These are phyloP conservation scores for Globodera rostochiensis DNA, from an alignment of 1,140 invertebrate species.

Conservation along the genomic window DNA sequence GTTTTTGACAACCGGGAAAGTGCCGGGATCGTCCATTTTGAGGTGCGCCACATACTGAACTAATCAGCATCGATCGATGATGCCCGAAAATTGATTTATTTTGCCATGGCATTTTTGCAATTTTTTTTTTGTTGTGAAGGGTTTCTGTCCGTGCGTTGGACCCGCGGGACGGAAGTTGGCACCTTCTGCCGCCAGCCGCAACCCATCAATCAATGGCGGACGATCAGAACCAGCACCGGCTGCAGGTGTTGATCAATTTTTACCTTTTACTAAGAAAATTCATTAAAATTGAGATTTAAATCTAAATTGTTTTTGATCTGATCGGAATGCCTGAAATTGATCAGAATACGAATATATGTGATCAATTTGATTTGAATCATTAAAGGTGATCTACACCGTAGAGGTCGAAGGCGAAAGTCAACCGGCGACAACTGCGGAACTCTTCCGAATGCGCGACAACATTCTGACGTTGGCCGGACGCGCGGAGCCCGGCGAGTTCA, in stretches of 20 bases:
- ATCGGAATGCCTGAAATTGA: too few relatives aligned
- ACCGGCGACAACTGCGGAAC: not conserved
- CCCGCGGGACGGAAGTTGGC: slow-evolving; percentile 18
- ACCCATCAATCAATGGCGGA: not conserved
- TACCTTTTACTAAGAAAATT: too few relatives aligned
- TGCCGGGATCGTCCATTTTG: slow-evolving; percentile 52
- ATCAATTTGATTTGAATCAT: not conserved
- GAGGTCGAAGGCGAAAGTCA: not conserved
- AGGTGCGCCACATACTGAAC: slow-evolving; percentile 27
- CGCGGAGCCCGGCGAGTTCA: slow-evolving; percentile 40
- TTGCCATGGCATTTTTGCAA: not conserved
- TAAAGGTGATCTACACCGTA: slow-evolving; percentile 17
- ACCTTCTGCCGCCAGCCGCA: not conserved
- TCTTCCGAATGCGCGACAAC: slow-evolving; percentile 52
- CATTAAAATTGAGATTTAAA: too few relatives aligned
- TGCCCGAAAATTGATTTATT: not conserved
- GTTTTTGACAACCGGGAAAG: slow-evolving; percentile 57
- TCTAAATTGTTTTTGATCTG: too few relatives aligned
- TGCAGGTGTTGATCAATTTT: not conserved
- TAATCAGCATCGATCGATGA: too few relatives aligned
- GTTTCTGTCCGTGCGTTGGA: slow-evolving; percentile 14
- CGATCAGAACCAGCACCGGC: not conserved
- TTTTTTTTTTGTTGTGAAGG: not conserved
- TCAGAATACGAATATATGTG: too few relatives aligned
- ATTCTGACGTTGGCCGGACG: slow-evolving; percentile 30